Evolutionary conservation across 2,888 invertebrate genomes (phyloP).

Genomic region (Malachius bipustulatus): DNA sequence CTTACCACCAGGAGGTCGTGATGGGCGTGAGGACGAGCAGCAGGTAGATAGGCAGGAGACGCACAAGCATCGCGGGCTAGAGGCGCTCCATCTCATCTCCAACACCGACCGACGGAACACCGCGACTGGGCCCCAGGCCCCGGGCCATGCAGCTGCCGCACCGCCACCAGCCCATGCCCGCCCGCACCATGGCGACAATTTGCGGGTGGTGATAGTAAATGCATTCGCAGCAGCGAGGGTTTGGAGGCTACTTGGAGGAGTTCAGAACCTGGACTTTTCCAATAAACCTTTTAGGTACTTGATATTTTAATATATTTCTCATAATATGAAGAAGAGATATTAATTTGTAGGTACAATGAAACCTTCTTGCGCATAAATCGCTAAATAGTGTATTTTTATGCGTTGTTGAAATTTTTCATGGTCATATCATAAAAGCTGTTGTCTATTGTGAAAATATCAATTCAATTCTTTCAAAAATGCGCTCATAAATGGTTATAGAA

Average conservation of each 20-base stretch:
- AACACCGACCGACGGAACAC: slow-evolving; percentile 19
- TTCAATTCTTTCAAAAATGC: too few relatives aligned
- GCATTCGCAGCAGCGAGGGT: not conserved
- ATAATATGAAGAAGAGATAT: too few relatives aligned
- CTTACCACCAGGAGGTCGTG: slow-evolving; percentile 82
- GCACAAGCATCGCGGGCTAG: slow-evolving; percentile 35
- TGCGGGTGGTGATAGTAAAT: not conserved
- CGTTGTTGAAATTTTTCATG: too few relatives aligned
- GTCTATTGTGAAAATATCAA: too few relatives aligned
- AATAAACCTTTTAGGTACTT: slow-evolving; percentile 9
- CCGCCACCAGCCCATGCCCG: not conserved
- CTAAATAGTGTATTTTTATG: too few relatives aligned
- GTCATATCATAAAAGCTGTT: too few relatives aligned
- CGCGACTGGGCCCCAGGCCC: not conserved
- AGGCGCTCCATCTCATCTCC: slow-evolving; percentile 33
- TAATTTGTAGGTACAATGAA: too few relatives aligned
- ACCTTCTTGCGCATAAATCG: too few relatives aligned
- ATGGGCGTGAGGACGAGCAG: slow-evolving; percentile 81
- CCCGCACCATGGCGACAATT: not conserved
- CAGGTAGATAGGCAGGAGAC: slow-evolving; percentile 68
- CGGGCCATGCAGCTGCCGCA: not conserved
- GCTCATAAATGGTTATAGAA: too few relatives aligned
- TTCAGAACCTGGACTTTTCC: not conserved
- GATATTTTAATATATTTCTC: too few relatives aligned
- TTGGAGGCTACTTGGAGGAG: not conserved